Percentiles rank a stretch among this genome's conserved stretches.
Conservation (phyloP, 2,113 vertebrate genomes). For the Ctenodactylus gundi region DNA sequence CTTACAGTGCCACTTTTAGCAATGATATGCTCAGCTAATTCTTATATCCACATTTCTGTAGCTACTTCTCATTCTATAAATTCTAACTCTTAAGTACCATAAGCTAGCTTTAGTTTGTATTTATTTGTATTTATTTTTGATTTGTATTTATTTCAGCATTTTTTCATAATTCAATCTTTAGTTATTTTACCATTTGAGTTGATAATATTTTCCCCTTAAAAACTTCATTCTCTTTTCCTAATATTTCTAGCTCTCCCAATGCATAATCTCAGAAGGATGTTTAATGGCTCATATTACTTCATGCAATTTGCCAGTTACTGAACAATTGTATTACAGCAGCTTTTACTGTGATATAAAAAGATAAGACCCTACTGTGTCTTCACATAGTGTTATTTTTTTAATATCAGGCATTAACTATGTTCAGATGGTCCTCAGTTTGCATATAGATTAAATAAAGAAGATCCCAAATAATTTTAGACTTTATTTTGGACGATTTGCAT, state of each 20-base stretch:
- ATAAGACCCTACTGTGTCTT: background rate
- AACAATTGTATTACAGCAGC: background rate
- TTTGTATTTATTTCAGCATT: background rate
- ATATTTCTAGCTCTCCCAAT: background rate
- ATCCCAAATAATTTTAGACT: background rate
- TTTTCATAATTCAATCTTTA: background rate
- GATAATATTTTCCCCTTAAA: background rate
- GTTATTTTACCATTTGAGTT: background rate
- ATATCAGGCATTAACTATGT: background rate
- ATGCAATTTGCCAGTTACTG: background rate
- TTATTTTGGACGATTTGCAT: background rate
- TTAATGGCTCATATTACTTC: background rate
- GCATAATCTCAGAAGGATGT: background rate
- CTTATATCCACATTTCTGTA: background rate
- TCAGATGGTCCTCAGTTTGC: background rate
- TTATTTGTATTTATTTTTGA: no score
- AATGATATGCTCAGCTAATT: background rate
- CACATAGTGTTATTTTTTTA: background rate
- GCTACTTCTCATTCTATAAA: background rate
- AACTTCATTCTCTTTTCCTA: background rate
- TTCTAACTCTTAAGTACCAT: no score
- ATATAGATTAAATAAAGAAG: background rate
- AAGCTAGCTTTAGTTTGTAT: no score
- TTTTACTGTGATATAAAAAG: background rate
- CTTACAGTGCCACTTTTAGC: background rate